These are phyloP conservation scores for Anisognathus igniventris DNA, from an alignment of 2,797 vertebrate genomes.

Conservation along the genomic window DNA sequence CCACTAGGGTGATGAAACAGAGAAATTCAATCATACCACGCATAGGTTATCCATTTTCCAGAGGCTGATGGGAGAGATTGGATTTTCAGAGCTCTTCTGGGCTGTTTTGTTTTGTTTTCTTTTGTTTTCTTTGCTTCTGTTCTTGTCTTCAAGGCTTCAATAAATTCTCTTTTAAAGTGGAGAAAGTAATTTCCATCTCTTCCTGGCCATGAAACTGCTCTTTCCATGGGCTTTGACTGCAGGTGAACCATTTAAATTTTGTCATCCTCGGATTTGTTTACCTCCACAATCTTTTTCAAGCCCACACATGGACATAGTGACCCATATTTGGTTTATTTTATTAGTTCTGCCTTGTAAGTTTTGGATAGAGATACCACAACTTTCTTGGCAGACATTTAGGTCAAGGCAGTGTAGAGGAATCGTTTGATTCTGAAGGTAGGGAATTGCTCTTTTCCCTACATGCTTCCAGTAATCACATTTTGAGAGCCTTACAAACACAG, in stretches of 20 bases:
- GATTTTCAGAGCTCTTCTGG: conserved; percentile 49
- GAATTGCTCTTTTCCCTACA: neutral
- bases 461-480: neutral
- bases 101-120: conserved; percentile 14
- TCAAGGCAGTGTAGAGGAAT: neutral
- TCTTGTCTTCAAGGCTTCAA: conserved; percentile 29
- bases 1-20: conserved; percentile 55
- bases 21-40: conserved; percentile 54
- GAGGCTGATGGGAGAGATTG: conserved; percentile 47
- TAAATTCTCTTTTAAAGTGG: conserved; percentile 25
- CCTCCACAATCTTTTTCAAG: neutral
- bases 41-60: conserved; percentile 62
- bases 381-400: neutral
- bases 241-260: neutral
- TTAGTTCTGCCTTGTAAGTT: neutral
- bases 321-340: neutral
- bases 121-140: conserved; percentile 2
- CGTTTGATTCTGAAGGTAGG: neutral
- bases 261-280: neutral
- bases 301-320: neutral
- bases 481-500: neutral
- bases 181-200: conserved; percentile 4
- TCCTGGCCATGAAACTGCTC: neutral
- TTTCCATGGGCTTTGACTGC: neutral
- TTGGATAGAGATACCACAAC: neutral